Evolutionary conservation across 2,888 invertebrate genomes (phyloP), one percentile per base, ranked within the genome.

Genomic region (Oscheius sp.): DNA sequence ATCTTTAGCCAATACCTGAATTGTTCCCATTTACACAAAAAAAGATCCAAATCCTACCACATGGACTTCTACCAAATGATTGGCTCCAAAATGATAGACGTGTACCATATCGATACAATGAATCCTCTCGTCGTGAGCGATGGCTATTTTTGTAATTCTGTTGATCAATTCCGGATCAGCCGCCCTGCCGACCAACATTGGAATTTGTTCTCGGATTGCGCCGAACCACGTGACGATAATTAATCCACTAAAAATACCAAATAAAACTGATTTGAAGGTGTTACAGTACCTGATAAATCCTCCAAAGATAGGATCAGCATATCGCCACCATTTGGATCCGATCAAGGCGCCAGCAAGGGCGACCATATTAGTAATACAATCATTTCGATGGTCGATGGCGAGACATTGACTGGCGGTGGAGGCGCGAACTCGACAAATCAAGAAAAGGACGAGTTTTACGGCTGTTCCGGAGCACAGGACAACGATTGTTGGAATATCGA

Each of bases 81-180:
- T 89, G 61, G 86, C 87, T 29, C 90, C 90, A 73, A 89, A 89
- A 80, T 90, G 90, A 79, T 90, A 90, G 16, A 90, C 90, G 46
- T 89, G 84, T 35, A 90, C 89, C 9, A 89, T 90, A 83, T 90
- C 90, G 12, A 90, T 64, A 16, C 75, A 74, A 43, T 74, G 72
- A 59, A 86, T 86, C 27, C 81, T 71, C 12, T 72, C 73, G 68
- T 84, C 80, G 73, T 86, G 86, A 56, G 76, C 76, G 63, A 84
- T 75, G 49, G 82, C 78, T 29, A 83, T 79, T 73, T 77, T 78
- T 7, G 81, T 83, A 27, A 85, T 77, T 49, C 85, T 70, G 46
- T 79, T 77, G 58, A 84, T 80, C 53, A 79, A 78, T 53, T 84
- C 81, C 13, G 79, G 79, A 18, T 76, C 72, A 9, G 84, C 85